phyloP scores from a whole-genome alignment of 2,797 vertebrate species.

The Enteromius argenteus region DNA sequence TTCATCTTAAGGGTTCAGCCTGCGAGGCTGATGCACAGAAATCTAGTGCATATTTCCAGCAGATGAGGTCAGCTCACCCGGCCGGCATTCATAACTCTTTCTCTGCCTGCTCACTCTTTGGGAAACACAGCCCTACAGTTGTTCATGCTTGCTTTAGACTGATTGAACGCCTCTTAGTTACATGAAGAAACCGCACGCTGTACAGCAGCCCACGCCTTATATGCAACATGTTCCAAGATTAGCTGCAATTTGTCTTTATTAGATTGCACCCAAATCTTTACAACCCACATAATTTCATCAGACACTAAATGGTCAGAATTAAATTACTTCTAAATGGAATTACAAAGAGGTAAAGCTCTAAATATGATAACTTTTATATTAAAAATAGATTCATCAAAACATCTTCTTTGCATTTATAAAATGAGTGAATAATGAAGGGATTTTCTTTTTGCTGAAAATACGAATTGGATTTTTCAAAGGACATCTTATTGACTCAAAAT shows the following conservation, averaged over 20 bases:
- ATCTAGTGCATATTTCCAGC: background rate
- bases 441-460: background rate
- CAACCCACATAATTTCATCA: background rate
- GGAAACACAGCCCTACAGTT: background rate
- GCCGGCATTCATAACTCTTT: slow-evolving; percentile 10
- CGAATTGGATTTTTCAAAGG: background rate
- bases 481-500: background rate
- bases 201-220: background rate
- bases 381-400: background rate
- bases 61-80: slow-evolving; percentile 10
- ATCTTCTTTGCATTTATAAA: background rate
- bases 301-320: background rate
- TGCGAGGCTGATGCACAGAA: background rate
- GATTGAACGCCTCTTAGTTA: slow-evolving; percentile 15
- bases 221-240: background rate
- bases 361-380: slow-evolving; percentile 1
- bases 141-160: slow-evolving; percentile 23
- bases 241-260: slow-evolving; percentile 22
- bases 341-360: background rate
- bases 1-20: slow-evolving; percentile 16
- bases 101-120: background rate
- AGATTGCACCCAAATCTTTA: background rate
- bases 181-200: background rate
- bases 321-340: background rate
- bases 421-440: background rate